phyloP scores from a whole-genome alignment of 1,140 invertebrate genomes.

The Megalopta genalis region DNA sequence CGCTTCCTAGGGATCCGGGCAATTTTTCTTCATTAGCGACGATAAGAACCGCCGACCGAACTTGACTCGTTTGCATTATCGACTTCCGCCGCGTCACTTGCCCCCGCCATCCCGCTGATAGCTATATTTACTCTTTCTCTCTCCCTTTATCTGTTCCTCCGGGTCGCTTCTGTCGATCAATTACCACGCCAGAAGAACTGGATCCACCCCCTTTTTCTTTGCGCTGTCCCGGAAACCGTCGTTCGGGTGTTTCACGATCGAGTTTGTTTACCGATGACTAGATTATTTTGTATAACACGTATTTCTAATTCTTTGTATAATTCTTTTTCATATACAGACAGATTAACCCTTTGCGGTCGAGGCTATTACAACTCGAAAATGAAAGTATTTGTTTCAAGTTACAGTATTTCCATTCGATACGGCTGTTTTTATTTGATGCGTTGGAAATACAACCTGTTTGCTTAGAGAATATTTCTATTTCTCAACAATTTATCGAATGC shows the following conservation, averaged over 20 bases:
- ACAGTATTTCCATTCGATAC: too few species aligned
- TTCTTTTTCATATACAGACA: too few species aligned
- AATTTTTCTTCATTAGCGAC: slow-evolving; percentile 46
- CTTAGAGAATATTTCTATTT: too few species aligned
- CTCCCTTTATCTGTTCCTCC: not conserved
- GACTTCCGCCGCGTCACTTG: slow-evolving; percentile 37
- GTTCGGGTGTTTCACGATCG: not conserved
- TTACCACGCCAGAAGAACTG: slow-evolving; percentile 25
- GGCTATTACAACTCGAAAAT: too few species aligned
- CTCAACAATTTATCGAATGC: too few species aligned
- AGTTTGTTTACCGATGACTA: too few species aligned
- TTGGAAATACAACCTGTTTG: too few species aligned
- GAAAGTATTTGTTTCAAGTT: too few species aligned
- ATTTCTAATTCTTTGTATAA: too few species aligned
- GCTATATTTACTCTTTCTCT: not conserved
- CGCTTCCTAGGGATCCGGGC: slow-evolving; percentile 1
- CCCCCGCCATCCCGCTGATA: not conserved
- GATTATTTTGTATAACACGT: too few species aligned
- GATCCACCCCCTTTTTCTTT: not conserved
- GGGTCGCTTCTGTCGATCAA: slow-evolving; percentile 17
- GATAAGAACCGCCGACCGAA: slow-evolving; percentile 43
- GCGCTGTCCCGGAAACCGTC: not conserved
- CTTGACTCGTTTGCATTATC: slow-evolving; percentile 50
- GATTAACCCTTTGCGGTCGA: too few species aligned
- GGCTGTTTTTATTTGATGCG: too few species aligned